Conservation (phyloP, 64 coral and sea anemone genomes). For the Pocillopora damicornis region DNA sequence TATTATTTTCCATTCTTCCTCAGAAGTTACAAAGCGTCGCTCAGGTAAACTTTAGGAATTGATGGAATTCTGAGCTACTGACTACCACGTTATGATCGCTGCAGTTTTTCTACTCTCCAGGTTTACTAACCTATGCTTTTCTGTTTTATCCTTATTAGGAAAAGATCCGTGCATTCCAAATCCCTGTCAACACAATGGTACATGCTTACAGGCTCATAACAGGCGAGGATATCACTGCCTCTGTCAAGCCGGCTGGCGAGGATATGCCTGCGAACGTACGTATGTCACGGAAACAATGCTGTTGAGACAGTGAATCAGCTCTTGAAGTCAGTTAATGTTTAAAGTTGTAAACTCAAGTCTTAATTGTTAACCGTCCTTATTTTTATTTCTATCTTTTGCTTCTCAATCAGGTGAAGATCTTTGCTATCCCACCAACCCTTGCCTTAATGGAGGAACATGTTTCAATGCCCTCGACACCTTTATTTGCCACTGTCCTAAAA, state of each 20-base stretch:
- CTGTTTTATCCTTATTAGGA: slow-evolving; percentile 7
- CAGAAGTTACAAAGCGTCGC: too few relatives aligned
- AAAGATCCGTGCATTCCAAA: slow-evolving; percentile 76
- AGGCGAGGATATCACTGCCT: slow-evolving; percentile 88
- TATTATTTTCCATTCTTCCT: not conserved
- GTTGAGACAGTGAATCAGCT: not conserved
- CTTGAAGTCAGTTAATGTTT: not conserved
- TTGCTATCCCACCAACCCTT: slow-evolving; percentile 70
- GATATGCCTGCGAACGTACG: slow-evolving; percentile 92
- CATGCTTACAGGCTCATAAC: slow-evolving; percentile 71
- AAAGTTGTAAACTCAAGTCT: not conserved
- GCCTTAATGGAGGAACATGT: slow-evolving; percentile 75
- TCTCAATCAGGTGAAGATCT: slow-evolving; percentile 30
- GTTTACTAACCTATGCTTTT: not conserved
- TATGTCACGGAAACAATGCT: not conserved
- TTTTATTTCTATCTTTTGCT: slow-evolving; percentile 6
- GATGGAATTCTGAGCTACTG: too few relatives aligned
- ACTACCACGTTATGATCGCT: too few relatives aligned
- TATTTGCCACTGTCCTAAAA: slow-evolving; percentile 54
- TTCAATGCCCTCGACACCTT: slow-evolving; percentile 56
- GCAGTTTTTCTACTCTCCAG: too few relatives aligned
- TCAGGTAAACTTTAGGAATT: too few relatives aligned
- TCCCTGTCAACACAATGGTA: slow-evolving; percentile 82
- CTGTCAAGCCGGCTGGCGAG: slow-evolving; percentile 77
- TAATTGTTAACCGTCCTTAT: not conserved